phyloP scores from a whole-genome alignment of 1,140 invertebrate species.

The Solenopsis invicta region DNA sequence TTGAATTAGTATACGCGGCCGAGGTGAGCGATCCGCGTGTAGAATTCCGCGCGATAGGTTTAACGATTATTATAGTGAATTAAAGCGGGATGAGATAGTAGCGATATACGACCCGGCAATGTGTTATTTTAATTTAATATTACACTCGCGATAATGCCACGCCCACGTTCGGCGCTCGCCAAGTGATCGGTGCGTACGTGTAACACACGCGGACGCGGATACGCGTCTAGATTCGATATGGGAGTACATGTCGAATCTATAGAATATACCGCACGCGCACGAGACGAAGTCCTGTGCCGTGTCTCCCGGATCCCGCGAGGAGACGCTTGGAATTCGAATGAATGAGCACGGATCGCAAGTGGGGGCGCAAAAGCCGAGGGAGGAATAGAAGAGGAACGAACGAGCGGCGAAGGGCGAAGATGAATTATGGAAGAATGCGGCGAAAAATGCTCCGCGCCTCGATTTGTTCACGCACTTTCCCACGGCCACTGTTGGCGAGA shows the following conservation, averaged over 20 bases:
- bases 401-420: slow-evolving; percentile 66
- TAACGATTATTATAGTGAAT: slow-evolving; percentile 52
- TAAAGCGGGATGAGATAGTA: slow-evolving; percentile 47
- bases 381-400: slow-evolving; percentile 69
- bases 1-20: neutral
- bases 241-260: slow-evolving; percentile 54
- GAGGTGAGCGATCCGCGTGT: neutral
- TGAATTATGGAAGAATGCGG: slow-evolving; percentile 82
- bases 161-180: slow-evolving; percentile 34
- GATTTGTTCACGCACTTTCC: slow-evolving; percentile 66
- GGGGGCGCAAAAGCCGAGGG: slow-evolving; percentile 57
- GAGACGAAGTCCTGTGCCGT: neutral
- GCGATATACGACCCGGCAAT: slow-evolving; percentile 34
- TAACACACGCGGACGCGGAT: neutral
- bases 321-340: slow-evolving; percentile 76
- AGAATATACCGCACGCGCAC: slow-evolving; percentile 33
- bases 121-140: slow-evolving; percentile 63
- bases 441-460: slow-evolving; percentile 69
- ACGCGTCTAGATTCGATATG: slow-evolving; percentile 42
- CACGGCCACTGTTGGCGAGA: slow-evolving; percentile 48
- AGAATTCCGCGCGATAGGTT: slow-evolving; percentile 31
- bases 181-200: slow-evolving; percentile 11
- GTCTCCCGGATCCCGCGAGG: slow-evolving; percentile 49
- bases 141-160: slow-evolving; percentile 53
- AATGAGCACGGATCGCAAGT: slow-evolving; percentile 65